Percentiles rank a stretch among this genome's conserved stretches.
These are phyloP conservation scores for Peromyscus nudipes DNA, from an alignment of 2,797 vertebrate genomes.

Conservation along the genomic window DNA sequence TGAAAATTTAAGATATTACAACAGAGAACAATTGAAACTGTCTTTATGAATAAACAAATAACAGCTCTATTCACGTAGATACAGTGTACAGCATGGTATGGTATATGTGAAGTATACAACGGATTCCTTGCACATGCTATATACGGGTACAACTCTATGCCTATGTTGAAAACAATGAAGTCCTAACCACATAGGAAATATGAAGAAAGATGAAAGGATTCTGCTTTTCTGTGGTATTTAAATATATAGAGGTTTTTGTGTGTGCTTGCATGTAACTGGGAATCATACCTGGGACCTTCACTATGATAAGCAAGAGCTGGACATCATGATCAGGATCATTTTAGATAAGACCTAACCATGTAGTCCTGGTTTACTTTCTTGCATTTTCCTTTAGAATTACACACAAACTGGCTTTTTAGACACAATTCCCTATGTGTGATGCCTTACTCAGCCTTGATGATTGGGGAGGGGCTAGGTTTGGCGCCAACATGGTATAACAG, in stretches of 20 bases:
- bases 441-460: no score
- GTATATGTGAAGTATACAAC: no score
- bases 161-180: background rate
- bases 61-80: no score
- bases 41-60: background rate
- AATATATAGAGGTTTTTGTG: background rate
- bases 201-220: background rate
- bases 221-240: background rate
- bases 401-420: background rate
- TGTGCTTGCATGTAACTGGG: background rate
- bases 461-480: no score
- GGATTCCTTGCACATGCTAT: no score
- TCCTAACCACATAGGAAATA: background rate
- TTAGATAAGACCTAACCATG: background rate
- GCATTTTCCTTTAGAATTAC: background rate
- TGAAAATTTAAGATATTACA: background rate
- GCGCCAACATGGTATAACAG: no score
- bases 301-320: background rate
- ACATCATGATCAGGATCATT: background rate
- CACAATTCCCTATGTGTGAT: no score
- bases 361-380: background rate
- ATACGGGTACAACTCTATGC: rapidly evolving
- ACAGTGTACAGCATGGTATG: background rate
- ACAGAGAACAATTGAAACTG: background rate
- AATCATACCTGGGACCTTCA: background rate